Percentiles rank a stretch among this genome's conserved stretches.
These are phyloP conservation scores for Tringa solitaria DNA, from an alignment of 2,113 vertebrate species.

Conservation along the genomic window DNA sequence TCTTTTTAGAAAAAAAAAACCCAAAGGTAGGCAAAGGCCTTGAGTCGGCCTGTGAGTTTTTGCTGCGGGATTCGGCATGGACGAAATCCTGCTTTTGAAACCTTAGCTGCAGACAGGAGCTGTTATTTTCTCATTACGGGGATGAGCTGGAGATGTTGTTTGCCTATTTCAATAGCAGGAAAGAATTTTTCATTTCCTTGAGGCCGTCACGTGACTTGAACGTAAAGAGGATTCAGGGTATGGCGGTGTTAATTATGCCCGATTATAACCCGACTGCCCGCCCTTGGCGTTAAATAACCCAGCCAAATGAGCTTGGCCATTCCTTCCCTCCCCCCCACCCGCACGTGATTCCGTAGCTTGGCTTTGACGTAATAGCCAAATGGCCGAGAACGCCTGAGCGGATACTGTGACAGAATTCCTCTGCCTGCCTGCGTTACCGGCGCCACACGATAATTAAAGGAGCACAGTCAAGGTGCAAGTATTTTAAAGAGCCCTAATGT, in stretches of 20 bases:
- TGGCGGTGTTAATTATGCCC: constrained; percentile 24
- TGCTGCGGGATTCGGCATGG: neutral
- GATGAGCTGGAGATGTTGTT: neutral
- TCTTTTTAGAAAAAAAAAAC: neutral
- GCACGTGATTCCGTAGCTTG: neutral
- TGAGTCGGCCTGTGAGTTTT: neutral
- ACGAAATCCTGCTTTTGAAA: neutral
- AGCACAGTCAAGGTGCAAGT: neutral
- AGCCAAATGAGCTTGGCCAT: neutral
- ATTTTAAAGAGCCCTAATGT: neutral
- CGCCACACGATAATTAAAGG: neutral
- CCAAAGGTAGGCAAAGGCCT: neutral
- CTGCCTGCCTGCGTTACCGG: neutral
- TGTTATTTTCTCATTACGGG: neutral
- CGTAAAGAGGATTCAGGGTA: neutral
- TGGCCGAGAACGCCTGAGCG: neutral
- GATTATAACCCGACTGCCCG: constrained; percentile 57
- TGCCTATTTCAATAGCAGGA: constrained; percentile 24
- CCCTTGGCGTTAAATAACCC: constrained; percentile 31
- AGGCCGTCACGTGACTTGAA: constrained; percentile 7
- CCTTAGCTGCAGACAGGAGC: neutral
- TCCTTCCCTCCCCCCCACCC: neutral
- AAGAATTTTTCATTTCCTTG: constrained; percentile 53
- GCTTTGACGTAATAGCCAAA: constrained; percentile 17
- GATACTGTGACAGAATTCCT: constrained; percentile 18